phyloP scores from a whole-genome alignment of 2,797 vertebrate genomes.

The Ficedula albicollis region DNA sequence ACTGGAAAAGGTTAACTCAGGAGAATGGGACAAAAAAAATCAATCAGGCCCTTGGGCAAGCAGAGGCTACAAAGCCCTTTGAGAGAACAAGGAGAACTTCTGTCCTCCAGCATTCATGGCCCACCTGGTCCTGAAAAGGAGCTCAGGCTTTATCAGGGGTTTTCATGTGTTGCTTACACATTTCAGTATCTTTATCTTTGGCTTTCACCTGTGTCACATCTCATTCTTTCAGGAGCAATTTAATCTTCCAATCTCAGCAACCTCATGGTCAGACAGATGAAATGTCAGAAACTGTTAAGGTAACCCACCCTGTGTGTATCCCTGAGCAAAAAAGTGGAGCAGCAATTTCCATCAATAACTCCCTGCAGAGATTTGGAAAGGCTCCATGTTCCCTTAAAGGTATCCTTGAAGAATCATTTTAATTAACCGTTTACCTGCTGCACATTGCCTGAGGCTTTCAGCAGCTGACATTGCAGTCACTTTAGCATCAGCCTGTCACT shows the following conservation, averaged over 20 bases:
- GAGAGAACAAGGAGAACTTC: not conserved
- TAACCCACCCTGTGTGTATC: not conserved
- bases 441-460: slow-evolving; percentile 26
- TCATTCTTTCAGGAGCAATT: slow-evolving; percentile 36
- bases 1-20: not conserved
- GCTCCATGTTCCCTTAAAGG: slow-evolving; percentile 15
- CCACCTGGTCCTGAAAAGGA: not conserved
- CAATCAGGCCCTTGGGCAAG: not conserved
- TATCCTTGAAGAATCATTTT: slow-evolving; percentile 58
- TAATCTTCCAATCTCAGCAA: slow-evolving; percentile 51
- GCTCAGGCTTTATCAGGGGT: not conserved
- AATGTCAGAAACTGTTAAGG: slow-evolving; percentile 63
- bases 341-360: slow-evolving; percentile 50
- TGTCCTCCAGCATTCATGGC: not conserved
- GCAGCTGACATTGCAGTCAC: slow-evolving; percentile 37
- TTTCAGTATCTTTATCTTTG: slow-evolving; percentile 10
- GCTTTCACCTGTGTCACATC: slow-evolving; percentile 49
- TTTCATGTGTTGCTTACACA: slow-evolving; percentile 2
- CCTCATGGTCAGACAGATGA: slow-evolving; percentile 49
- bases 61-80: not conserved
- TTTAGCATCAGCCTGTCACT: slow-evolving; percentile 41
- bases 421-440: slow-evolving; percentile 62
- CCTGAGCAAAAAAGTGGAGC: not conserved
- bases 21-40: not conserved
- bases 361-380: slow-evolving; percentile 11